phyloP scores from a whole-genome alignment of 2,113 vertebrate species.

The Terrapene triunguis region DNA sequence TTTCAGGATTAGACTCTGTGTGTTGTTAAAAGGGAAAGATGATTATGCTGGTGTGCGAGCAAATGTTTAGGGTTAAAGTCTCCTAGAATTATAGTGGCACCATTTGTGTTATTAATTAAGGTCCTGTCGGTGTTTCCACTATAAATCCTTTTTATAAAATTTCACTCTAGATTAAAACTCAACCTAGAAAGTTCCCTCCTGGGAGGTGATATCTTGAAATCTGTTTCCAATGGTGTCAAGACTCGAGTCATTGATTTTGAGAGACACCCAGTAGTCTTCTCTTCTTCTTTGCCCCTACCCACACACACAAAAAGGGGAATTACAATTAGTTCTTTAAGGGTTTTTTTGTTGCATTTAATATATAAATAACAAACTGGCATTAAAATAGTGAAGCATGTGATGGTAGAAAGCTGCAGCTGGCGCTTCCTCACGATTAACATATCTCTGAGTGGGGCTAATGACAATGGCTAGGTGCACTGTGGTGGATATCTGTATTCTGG shows the following conservation, averaged over 20 bases:
- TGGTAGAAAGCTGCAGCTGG: neutral
- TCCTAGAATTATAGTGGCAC: neutral
- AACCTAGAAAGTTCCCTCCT: neutral
- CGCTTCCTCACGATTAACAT: neutral
- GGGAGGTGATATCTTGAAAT: neutral
- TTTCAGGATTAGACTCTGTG: too few species aligned
- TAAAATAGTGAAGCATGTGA: neutral
- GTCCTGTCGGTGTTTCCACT: neutral
- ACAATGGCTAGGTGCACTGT: neutral
- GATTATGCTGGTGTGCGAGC: neutral
- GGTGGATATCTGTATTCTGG: neutral
- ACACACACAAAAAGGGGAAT: neutral
- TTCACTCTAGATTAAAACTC: neutral
- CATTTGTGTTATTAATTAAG: neutral
- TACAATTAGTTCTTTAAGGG: neutral
- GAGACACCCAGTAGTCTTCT: neutral
- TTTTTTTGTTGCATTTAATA: rapidly evolving
- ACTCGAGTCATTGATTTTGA: rapidly evolving
- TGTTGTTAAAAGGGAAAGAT: neutral
- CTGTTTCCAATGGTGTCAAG: neutral
- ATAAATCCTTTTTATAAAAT: slow-evolving; percentile 1
- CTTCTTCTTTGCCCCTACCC: neutral
- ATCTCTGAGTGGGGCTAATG: neutral
- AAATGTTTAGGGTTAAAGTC: neutral
- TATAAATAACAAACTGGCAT: neutral